Conservation (phyloP, 2,113 vertebrate genomes). For the Ifrita kowaldi region DNA sequence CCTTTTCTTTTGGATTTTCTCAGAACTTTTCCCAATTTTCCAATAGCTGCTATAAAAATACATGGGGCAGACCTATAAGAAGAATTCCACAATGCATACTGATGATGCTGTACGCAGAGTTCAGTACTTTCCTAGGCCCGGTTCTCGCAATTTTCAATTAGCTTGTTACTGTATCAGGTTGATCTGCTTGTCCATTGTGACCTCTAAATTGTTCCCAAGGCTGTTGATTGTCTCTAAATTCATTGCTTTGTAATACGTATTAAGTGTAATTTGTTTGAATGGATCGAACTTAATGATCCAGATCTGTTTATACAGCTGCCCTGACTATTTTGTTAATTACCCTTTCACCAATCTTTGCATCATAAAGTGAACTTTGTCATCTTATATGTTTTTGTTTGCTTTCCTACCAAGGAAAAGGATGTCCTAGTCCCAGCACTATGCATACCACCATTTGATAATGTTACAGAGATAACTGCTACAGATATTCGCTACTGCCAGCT, state of each 20-base stretch:
- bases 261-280: neutral
- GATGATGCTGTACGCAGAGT: neutral
- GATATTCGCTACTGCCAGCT: neutral
- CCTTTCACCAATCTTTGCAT: neutral
- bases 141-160: neutral
- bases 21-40: neutral
- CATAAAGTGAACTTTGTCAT: neutral
- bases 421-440: neutral
- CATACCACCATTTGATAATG: neutral
- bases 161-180: neutral
- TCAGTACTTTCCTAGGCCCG: neutral
- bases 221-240: neutral
- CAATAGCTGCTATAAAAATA: neutral
- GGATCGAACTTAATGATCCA: neutral
- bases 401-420: neutral
- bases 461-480: neutral
- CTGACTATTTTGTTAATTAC: neutral
- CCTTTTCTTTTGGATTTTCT: neutral
- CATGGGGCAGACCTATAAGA: neutral
- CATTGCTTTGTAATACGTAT: neutral
- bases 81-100: neutral
- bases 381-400: neutral
- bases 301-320: neutral
- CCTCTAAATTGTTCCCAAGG: neutral
- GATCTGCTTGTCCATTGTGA: neutral